Evolutionary conservation across 2,113 vertebrate genomes (phyloP).

Genomic region (Pseudopodoces humilis): DNA sequence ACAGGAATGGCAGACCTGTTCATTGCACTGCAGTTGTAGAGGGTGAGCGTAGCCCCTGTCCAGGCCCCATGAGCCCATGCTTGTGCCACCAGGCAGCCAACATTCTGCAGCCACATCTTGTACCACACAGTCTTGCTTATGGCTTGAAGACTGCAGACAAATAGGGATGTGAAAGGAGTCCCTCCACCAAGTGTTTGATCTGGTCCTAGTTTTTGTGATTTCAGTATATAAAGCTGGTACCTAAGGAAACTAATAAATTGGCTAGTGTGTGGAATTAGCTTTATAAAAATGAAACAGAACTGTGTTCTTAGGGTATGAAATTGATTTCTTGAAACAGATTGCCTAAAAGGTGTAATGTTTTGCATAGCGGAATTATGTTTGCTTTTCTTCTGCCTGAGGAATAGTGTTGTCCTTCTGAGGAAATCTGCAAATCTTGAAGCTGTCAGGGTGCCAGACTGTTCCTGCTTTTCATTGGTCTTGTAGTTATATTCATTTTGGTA

Average conservation of each 20-base stretch:
- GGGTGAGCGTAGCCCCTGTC: background rate
- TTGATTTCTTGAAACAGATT: background rate
- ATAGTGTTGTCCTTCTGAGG: background rate
- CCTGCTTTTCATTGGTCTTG: background rate
- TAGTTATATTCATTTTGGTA: background rate
- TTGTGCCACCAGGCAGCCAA: background rate
- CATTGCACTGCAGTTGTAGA: background rate
- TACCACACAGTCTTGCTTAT: background rate
- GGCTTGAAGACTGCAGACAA: background rate
- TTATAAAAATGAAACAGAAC: background rate
- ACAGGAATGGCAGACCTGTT: constrained; percentile 46
- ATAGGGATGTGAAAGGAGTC: background rate
- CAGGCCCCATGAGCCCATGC: accelerated
- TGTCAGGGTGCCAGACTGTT: background rate
- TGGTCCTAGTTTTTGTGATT: background rate
- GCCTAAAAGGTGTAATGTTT: background rate
- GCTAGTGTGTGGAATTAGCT: background rate
- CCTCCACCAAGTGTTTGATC: background rate
- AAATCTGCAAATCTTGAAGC: background rate
- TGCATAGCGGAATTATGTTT: background rate
- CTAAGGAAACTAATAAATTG: background rate
- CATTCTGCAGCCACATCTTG: background rate
- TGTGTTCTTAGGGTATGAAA: background rate
- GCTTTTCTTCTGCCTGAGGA: background rate
- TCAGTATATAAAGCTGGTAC: background rate